Evolutionary conservation across 2,888 invertebrate species (phyloP).

Genomic region (Atethmia centrago): DNA sequence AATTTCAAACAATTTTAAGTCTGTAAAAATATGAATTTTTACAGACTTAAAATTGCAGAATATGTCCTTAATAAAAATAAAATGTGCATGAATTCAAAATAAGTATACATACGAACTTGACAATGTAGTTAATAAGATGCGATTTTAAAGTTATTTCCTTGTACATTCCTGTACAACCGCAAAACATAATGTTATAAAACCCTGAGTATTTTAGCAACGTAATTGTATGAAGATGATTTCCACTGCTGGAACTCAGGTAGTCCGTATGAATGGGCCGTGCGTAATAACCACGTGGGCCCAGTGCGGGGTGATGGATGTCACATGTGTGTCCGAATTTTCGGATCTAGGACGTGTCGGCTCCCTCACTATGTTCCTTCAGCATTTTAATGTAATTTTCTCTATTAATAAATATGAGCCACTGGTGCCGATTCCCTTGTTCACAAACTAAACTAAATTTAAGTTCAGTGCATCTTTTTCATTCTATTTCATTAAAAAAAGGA

Average conservation of each 20-base stretch:
- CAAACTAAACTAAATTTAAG: too few species aligned
- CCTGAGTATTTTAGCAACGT: neutral
- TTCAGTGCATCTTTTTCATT: too few species aligned
- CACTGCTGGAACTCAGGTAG: too few species aligned
- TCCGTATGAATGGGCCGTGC: neutral
- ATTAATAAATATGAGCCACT: too few species aligned
- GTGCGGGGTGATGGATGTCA: neutral
- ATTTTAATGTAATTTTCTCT: too few species aligned
- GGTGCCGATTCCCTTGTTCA: too few species aligned
- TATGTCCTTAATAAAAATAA: slow-evolving; percentile 9
- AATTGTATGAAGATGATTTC: neutral
- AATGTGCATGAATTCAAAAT: slow-evolving; percentile 11
- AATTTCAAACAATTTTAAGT: too few species aligned
- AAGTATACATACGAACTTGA: neutral
- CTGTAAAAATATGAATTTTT: neutral
- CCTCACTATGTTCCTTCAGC: neutral
- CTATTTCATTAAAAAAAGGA: too few species aligned
- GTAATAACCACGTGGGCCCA: slow-evolving; percentile 2
- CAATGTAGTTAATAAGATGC: neutral
- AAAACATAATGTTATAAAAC: neutral
- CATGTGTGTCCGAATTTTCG: neutral
- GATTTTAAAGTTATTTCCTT: neutral
- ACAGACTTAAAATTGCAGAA: too few species aligned
- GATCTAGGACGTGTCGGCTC: too few species aligned
- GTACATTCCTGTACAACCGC: neutral